Percentiles rank a stretch among this genome's conserved stretches.
These are phyloP conservation scores for Scaptomyza tumidula DNA, from an alignment of 2,888 invertebrate genomes.

Conservation along the genomic window DNA sequence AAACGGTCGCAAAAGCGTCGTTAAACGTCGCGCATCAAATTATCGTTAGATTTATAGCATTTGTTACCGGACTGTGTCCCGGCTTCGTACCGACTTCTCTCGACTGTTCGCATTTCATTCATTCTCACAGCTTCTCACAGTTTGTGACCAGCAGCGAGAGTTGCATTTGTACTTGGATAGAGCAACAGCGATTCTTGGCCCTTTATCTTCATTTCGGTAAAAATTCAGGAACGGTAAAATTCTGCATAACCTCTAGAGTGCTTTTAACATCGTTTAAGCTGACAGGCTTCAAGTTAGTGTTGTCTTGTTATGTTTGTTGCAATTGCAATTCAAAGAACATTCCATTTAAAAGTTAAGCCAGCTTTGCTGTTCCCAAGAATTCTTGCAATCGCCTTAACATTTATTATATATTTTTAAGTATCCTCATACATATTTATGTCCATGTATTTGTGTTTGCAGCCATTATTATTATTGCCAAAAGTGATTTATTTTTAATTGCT, in stretches of 20 bases:
- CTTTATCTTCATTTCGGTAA: neutral
- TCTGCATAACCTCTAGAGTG: neutral
- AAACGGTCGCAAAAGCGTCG: slow-evolving; percentile 43
- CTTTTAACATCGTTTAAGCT: neutral
- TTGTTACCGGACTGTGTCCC: neutral
- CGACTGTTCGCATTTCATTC: neutral
- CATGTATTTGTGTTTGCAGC: neutral
- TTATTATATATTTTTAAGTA: neutral
- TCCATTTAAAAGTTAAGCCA: neutral
- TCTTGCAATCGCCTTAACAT: neutral
- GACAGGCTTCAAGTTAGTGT: neutral
- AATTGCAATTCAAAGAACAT: neutral
- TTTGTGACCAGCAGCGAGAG: slow-evolving; percentile 14
- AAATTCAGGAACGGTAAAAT: no score
- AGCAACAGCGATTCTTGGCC: slow-evolving; percentile 9
- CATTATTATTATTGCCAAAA: neutral
- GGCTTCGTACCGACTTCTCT: neutral
- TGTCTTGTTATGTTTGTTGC: neutral
- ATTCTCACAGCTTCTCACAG: slow-evolving; percentile 6
- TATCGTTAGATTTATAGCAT: slow-evolving; percentile 65
- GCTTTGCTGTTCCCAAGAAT: neutral
- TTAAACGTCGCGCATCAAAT: slow-evolving; percentile 62
- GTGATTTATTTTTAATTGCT: no score
- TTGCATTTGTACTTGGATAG: slow-evolving; percentile 21
- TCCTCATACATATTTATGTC: no score